Evolutionary conservation across 1,140 invertebrate genomes (phyloP).

Genomic region (Laupala kohalensis): DNA sequence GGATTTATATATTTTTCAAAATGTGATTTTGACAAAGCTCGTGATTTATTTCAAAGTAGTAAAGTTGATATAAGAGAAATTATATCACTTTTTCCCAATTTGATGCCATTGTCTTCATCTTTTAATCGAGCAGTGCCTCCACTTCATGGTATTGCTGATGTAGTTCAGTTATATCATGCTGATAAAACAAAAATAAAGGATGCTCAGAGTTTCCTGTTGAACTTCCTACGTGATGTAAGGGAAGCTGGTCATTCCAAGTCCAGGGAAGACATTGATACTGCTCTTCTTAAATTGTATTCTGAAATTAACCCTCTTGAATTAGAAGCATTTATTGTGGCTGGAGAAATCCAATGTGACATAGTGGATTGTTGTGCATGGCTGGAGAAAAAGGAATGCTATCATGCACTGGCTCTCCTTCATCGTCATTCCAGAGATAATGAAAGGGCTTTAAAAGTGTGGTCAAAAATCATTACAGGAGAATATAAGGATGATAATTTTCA

Average conservation of each 20-base stretch:
- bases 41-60: conserved; percentile 29
- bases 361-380: conserved; percentile 7
- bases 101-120: conserved; percentile 5
- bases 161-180: conserved; percentile 28
- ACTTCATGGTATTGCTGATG: conserved; percentile 33
- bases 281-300: conserved; percentile 12
- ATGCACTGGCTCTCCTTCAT: conserved; percentile 11
- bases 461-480: conserved; percentile 6
- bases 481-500: conserved; percentile 13
- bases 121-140: conserved; percentile 27
- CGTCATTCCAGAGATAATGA: conserved; percentile 3
- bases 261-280: conserved; percentile 11
- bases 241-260: not conserved
- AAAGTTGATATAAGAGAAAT: conserved; percentile 34
- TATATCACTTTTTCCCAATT: conserved; percentile 9
- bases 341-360: conserved; percentile 10
- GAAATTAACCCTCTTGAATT: conserved; percentile 7
- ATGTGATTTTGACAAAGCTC: conserved; percentile 32
- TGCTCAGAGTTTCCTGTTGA: conserved; percentile 4
- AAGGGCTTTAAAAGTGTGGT: conserved; percentile 8
- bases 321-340: conserved; percentile 11
- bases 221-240: conserved; percentile 4
- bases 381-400: conserved; percentile 8
- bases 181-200: conserved; percentile 20
- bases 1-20: conserved; percentile 36